Conservation (phyloP, 2,113 vertebrate species). For the Cathartes aura region DNA sequence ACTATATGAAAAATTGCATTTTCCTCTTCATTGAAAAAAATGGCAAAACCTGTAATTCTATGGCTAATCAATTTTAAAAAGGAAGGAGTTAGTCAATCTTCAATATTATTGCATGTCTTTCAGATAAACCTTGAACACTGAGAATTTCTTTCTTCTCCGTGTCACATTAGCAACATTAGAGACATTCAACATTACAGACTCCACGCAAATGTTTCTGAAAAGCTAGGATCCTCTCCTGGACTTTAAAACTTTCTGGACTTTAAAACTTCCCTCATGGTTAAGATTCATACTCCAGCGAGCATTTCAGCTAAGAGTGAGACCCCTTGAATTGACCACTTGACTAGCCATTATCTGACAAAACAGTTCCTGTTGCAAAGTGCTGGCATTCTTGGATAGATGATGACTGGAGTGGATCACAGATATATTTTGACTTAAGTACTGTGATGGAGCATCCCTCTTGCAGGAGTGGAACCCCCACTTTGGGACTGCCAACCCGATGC, state of each 20-base stretch:
- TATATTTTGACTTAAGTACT: background rate
- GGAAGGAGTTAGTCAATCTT: background rate
- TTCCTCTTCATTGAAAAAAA: background rate
- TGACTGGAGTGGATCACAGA: background rate
- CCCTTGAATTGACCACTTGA: background rate
- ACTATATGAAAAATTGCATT: background rate
- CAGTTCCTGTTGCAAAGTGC: background rate
- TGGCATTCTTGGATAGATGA: background rate
- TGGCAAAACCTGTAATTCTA: background rate
- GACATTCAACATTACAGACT: background rate
- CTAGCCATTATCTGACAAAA: background rate
- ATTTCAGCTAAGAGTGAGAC: background rate
- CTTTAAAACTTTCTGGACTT: background rate
- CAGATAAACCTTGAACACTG: background rate
- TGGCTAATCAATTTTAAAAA: background rate
- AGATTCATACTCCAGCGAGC: background rate
- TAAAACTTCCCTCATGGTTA: background rate
- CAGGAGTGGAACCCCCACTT: accelerated
- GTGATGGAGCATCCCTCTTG: background rate
- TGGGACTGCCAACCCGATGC: background rate
- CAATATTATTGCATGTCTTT: background rate
- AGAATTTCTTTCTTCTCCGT: background rate
- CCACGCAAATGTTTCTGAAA: background rate
- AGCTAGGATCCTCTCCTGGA: background rate
- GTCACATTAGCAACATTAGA: background rate